Evolutionary conservation across 2,797 vertebrate genomes (phyloP), one percentile per base, ranked within the genome.

Genomic region (Antennarius maculatus): DNA sequence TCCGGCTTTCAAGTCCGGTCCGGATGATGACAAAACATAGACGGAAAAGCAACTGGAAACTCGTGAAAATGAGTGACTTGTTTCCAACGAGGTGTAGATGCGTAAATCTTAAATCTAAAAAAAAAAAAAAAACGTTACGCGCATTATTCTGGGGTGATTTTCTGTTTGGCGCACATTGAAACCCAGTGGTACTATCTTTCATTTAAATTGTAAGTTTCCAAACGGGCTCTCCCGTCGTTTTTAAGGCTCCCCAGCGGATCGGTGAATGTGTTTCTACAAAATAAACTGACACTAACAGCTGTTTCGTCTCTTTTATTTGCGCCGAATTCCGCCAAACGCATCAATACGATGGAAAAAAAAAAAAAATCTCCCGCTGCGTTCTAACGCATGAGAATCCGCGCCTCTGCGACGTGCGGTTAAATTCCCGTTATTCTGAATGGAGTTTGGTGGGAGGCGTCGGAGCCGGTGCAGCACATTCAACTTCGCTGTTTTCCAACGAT

Each of bases 401-500:
- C 11, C 3, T 7, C 6, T 0, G 14, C 0, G 0, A 0, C 1
- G 15, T 1, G 1, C 0, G 0, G 0, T n/a, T 50, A 54, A 82
- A 81, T 31, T 0, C 0, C 0, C 16, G 1, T 13, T 42, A 13
- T 74, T 82, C 8, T 51, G 43, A 56, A 76, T 18, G 8, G 74
- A 72, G 71, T 67, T 79, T 4, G 65, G 29, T 4, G 23, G 13
- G 4, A 66, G 66, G 67, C 15, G 28, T 41, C 70, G 68, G 17
- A 47, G 60, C 11, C 50, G 3, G 16, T 66, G 67, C 80, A 43
- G 75, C 77, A 60, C 14, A 18, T 82, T 71, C 4, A 67, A 79
- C 78, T 86, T 83, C 54, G 76, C 23, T 65, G 76, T 70, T 61
- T 71, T 58, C 69, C 54, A 5, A 49, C 63, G 76, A 67, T 82